A percentile compares a stretch with the other conserved stretches of the same genome.
Evolutionary conservation across 2,888 invertebrate genomes (phyloP).

Genomic region (Blomia tropicalis): DNA sequence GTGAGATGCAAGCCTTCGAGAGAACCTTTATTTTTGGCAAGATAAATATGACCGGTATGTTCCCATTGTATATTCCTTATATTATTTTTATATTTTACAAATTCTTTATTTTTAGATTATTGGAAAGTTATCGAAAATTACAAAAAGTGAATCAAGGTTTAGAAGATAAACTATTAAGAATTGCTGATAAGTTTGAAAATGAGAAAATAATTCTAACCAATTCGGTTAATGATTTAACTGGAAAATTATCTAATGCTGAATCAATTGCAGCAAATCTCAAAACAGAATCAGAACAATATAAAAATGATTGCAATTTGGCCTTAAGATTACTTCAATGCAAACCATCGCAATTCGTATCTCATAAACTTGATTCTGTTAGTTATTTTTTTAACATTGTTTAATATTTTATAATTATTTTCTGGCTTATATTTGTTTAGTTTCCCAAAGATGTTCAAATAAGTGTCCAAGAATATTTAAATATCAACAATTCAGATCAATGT

Average conservation of each 20-base stretch:
- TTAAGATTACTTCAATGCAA: constrained; percentile 86
- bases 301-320: constrained; percentile 79
- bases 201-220: constrained; percentile 70
- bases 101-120: constrained; percentile 45
- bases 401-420: neutral
- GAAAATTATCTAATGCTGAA: constrained; percentile 37
- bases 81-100: constrained; percentile 3
- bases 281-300: constrained; percentile 56
- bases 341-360: constrained; percentile 80
- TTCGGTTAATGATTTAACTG: constrained; percentile 59
- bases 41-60: constrained; percentile 74
- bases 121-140: constrained; percentile 79
- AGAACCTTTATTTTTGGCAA: constrained; percentile 68
- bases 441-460: constrained; percentile 78
- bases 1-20: constrained; percentile 60
- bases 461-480: constrained; percentile 43
- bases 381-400: constrained; percentile 17
- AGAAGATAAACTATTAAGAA: constrained; percentile 77
- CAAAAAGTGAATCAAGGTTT: constrained; percentile 85
- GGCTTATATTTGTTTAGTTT: constrained; percentile 43
- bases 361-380: constrained; percentile 72
- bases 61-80: neutral
- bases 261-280: constrained; percentile 36
- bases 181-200: constrained; percentile 73
- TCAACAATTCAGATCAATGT: constrained; percentile 26